A percentile compares a stretch with the other conserved stretches of the same genome.
These are phyloP conservation scores for Drosophila paracracens DNA, from an alignment of 2,888 invertebrate genomes.

Conservation along the genomic window DNA sequence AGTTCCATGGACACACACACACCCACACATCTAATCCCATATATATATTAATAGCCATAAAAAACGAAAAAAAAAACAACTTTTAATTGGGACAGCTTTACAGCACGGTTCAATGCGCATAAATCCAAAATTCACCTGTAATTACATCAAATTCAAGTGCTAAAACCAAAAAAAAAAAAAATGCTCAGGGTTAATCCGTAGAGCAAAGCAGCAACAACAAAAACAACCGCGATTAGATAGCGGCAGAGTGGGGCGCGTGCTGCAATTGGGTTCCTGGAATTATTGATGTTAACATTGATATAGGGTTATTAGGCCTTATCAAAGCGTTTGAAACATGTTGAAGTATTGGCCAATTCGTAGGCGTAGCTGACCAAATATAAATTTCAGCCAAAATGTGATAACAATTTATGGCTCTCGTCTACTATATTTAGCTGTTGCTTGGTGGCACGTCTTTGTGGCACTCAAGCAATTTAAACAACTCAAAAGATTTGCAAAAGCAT, in stretches of 20 bases:
- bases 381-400: neutral
- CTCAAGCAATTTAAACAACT: neutral
- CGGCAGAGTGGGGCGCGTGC: slow-evolving; percentile 42
- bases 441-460: too few species aligned
- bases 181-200: slow-evolving; percentile 33
- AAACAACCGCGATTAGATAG: slow-evolving; percentile 39
- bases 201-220: neutral
- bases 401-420: slow-evolving; percentile 11
- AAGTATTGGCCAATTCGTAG: slow-evolving; percentile 11
- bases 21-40: neutral
- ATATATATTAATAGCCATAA: slow-evolving; percentile 14
- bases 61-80: slow-evolving; percentile 2
- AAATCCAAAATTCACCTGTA: slow-evolving; percentile 47
- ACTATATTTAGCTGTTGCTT: neutral
- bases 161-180: slow-evolving; percentile 19
- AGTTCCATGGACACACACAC: slow-evolving; percentile 13
- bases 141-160: slow-evolving; percentile 42
- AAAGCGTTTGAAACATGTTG: slow-evolving; percentile 38
- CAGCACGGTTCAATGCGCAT: neutral
- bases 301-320: slow-evolving; percentile 30
- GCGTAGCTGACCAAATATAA: slow-evolving; percentile 1
- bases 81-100: slow-evolving; percentile 33
- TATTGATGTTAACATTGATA: slow-evolving; percentile 32
- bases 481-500: neutral
- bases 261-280: slow-evolving; percentile 14